phyloP scores from a whole-genome alignment of 2,113 vertebrate genomes.

The Prunella fulvescens region DNA sequence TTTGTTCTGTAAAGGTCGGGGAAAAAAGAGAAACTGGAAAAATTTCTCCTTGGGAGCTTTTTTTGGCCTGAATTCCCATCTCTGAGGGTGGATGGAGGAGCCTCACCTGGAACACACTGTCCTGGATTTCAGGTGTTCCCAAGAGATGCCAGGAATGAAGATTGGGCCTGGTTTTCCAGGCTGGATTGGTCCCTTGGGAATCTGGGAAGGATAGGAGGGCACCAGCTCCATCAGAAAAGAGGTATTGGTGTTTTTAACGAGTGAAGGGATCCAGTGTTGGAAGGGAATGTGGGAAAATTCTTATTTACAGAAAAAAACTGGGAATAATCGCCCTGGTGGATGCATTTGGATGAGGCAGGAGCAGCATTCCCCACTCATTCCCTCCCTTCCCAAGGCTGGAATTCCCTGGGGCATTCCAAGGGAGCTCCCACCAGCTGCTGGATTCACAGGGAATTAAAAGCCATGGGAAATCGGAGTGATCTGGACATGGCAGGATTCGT shows the following conservation, averaged over 20 bases:
- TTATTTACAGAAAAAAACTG: rapidly evolving
- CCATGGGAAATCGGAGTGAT: neutral
- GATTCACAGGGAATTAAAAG: neutral
- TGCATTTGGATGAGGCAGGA: neutral
- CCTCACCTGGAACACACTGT: rapidly evolving
- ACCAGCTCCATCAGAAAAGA: rapidly evolving
- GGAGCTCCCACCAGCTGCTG: neutral
- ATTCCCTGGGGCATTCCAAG: neutral
- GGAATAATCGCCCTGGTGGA: rapidly evolving
- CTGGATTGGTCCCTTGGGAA: neutral
- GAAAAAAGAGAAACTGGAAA: neutral
- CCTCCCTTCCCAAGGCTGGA: neutral
- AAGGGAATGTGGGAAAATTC: rapidly evolving
- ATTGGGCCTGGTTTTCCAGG: neutral
- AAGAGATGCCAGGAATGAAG: rapidly evolving
- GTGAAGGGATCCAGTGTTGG: neutral
- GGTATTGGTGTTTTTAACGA: neutral
- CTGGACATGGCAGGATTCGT: rapidly evolving
- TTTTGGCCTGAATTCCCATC: neutral
- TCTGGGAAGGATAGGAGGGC: neutral
- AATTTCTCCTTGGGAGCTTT: neutral
- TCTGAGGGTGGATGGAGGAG: rapidly evolving
- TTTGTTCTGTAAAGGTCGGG: neutral
- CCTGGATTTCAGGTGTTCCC: neutral
- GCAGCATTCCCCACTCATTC: neutral